Conservation (phyloP, 2,888 invertebrate genomes). For the Agonum fuliginosum region DNA sequence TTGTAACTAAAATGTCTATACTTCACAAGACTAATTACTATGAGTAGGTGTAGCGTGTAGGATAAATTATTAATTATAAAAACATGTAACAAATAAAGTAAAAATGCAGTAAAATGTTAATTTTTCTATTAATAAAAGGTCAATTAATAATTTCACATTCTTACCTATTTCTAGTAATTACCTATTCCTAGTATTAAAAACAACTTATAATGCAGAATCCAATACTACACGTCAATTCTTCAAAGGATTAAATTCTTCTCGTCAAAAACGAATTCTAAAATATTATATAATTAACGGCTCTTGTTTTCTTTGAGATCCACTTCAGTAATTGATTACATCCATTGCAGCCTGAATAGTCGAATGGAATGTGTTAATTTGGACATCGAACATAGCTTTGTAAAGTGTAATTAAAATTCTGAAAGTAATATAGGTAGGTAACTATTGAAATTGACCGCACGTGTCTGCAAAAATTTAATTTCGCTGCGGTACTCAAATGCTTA, state of each 20-base stretch:
- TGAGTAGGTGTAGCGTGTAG: too few species aligned
- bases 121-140: too few species aligned
- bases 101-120: too few species aligned
- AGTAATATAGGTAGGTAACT: slow-evolving; percentile 2
- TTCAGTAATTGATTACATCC: neutral
- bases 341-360: neutral
- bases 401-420: slow-evolving; percentile 32
- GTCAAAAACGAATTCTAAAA: neutral
- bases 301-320: neutral
- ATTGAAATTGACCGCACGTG: slow-evolving; percentile 20
- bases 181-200: too few species aligned
- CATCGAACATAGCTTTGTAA: neutral
- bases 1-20: too few species aligned
- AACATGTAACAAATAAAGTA: too few species aligned
- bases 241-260: neutral
- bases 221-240: too few species aligned
- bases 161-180: too few species aligned
- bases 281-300: neutral
- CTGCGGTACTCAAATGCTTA: neutral
- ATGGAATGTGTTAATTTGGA: slow-evolving; percentile 4
- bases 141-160: too few species aligned
- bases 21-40: too few species aligned
- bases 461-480: slow-evolving; percentile 15
- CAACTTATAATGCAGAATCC: too few species aligned
- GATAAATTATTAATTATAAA: too few species aligned